Conservation (phyloP, 1,140 invertebrate species). For the Pogonus chalceus region DNA sequence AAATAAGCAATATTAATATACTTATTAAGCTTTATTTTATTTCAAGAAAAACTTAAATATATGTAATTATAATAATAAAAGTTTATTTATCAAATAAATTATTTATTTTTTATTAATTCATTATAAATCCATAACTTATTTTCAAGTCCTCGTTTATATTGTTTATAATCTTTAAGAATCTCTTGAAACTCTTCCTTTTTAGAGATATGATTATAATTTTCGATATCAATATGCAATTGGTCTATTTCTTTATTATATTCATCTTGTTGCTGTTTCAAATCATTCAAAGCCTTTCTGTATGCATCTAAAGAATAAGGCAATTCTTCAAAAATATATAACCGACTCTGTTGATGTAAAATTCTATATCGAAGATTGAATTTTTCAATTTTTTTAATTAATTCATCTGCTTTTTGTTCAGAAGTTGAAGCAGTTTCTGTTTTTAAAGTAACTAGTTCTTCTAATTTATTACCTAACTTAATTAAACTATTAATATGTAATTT, state of each 20-base stretch:
- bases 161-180: not conserved
- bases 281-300: not conserved
- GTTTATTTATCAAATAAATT: no score
- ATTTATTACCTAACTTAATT: not conserved
- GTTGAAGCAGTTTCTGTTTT: not conserved
- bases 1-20: no score
- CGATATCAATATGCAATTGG: not conserved
- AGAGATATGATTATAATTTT: not conserved
- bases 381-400: not conserved
- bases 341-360: not conserved
- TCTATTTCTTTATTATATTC: not conserved
- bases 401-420: not conserved
- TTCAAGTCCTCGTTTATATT: not conserved
- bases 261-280: not conserved
- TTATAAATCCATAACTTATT: constrained; percentile 3
- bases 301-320: not conserved
- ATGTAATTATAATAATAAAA: no score
- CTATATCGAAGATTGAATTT: not conserved
- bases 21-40: no score
- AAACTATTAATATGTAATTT: not conserved
- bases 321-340: not conserved
- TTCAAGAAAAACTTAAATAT: no score
- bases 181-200: constrained; percentile 1
- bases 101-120: not conserved
- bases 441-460: not conserved